These are phyloP conservation scores for Columba guinea DNA, from an alignment of 2,797 vertebrate genomes.

Conservation along the genomic window DNA sequence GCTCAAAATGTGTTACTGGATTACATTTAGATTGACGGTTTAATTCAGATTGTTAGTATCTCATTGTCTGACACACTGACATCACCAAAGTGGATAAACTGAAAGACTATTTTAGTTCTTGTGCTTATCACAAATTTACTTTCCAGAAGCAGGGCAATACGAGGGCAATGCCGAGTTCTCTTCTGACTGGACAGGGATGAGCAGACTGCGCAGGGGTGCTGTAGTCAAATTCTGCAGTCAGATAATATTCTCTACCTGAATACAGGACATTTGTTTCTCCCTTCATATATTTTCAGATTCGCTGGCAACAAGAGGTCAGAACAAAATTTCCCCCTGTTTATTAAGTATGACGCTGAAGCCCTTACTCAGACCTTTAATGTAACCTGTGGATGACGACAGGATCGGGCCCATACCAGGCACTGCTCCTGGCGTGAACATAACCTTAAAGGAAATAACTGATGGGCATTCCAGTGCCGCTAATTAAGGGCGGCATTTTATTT, in stretches of 20 bases:
- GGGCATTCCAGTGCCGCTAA: background rate
- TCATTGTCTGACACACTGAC: background rate
- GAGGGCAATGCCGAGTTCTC: background rate
- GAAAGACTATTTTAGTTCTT: background rate
- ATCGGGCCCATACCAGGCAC: background rate
- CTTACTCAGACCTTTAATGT: background rate
- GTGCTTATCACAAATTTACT: background rate
- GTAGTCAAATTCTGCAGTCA: background rate
- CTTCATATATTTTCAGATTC: background rate
- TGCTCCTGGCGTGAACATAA: background rate
- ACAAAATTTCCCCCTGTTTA: background rate
- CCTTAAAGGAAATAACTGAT: background rate
- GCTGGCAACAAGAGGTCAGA: background rate
- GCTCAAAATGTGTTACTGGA: background rate
- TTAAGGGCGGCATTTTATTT: background rate
- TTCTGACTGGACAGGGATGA: background rate
- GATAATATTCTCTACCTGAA: background rate
- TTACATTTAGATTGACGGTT: background rate
- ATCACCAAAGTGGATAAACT: background rate
- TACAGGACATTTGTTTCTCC: background rate
- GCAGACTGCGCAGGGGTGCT: background rate
- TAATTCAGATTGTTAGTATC: background rate
- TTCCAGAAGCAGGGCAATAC: background rate
- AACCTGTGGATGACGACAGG: rapidly evolving
- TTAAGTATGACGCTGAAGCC: background rate